Base-by-base conservation (phyloP, 2,888 invertebrate genomes). In the Athalia circularis region DNA sequence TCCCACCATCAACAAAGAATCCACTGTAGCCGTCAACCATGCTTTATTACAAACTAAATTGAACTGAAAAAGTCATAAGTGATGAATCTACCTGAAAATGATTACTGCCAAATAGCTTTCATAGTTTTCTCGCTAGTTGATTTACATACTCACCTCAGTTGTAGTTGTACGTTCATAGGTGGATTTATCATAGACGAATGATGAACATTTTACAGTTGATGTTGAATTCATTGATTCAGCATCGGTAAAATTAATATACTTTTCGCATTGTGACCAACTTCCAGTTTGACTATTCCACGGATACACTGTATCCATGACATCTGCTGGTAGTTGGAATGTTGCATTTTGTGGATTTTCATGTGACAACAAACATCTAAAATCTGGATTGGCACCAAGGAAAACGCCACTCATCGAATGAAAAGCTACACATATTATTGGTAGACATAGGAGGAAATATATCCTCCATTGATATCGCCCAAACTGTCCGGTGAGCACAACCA, bases 401-500 rank as follows among this genome's bases (percentile, higher is more conserved):
- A 95, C 94, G 79, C 94, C 94, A n/a, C 93, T 94, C 64, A 95
- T 90, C 88, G 95, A 95, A 88, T 95, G 95, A 83, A 95, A 94
- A 68, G 95, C 95, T 88, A 94, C 94, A 13, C 94, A 91, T 85
- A 95, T 94, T 5, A 94, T 93, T 13, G 95, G 95, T 72, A 95
- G 90, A 84, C 94, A 94, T 65, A 95, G 91, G 64, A 95, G 88
- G 79, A 95, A 91, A 85, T 94, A 95, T 80, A 95, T 93, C 80
- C 93, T 91, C 83, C 92, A 92, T 87, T 95, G 95, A 86, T 95
- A 94, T 67, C 91, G 92, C 13, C 95, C 95, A 85, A 95, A 95
- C 83, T 94, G 94, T 65, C 95, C 95, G 88, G 95, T 90, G 78
- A 93, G 91, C 3, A 92, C 90, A 79, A 95, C 92, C 29, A 95